Base-by-base conservation (phyloP, 2,113 vertebrate genomes). In the Menura novaehollandiae region DNA sequence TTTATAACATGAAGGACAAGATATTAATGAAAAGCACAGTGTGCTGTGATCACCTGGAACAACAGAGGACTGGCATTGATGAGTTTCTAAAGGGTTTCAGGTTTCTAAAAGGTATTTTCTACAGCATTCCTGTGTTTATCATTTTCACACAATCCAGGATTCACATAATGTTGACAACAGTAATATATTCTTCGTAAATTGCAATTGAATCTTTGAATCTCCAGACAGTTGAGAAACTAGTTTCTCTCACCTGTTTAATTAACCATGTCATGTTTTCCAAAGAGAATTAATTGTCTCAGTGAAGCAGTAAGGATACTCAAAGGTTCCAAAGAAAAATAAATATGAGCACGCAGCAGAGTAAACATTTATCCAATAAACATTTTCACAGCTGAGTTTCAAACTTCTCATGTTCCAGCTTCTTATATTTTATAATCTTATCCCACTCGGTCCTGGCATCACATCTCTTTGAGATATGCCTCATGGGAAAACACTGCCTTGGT, bases 301-400 rank as follows among this genome's bases (percentile, higher is more conserved):
- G 92, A 95, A 84, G 75, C 87, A 90, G 77, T 87, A 86, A 94
- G 90, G 68, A 95, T 88, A 88, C 78, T 94, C 80, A 96, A 93
- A 96, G 75, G 78, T 91, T 96, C 1, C 9, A 92, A 94, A 88
- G 79, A 91, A 93, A 93, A 96, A 97, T 87, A 96, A 94, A 91
- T 82, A 86, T 6, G 30, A 86, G 64, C 37, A 64, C 2, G 8
- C 32, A 85, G 87, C 77, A 96, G 83, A 75, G 88, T 47, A 93
- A 96, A 94, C 89, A 75, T 92, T 96, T 94, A 80, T 62, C 63
- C 85, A 78, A 76, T 87, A 96, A 96, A 96, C 96, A 96, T 96
- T 96, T 96, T 97, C 91, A 97, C 95, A 97, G 93, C 96, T 97
- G 96, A 96, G 80, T 96, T 95, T 95, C 92, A 95, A 93, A 94